Percentiles rank a stretch among this genome's conserved stretches.
Conservation (phyloP, 2,113 vertebrate species). For the Canis aureus region DNA sequence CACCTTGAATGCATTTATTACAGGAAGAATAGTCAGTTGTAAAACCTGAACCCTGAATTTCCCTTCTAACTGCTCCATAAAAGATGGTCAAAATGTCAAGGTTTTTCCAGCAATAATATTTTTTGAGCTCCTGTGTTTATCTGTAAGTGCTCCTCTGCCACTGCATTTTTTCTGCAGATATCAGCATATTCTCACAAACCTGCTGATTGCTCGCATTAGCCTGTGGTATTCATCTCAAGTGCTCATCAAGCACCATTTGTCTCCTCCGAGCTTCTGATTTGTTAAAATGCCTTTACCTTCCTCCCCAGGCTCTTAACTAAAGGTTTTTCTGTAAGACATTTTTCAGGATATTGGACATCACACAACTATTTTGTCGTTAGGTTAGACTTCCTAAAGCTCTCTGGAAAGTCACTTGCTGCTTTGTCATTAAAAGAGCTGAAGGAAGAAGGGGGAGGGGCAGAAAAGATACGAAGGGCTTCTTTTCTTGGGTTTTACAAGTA, state of each 20-base stretch:
- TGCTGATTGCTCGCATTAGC: constrained; percentile 78
- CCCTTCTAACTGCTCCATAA: constrained; percentile 58
- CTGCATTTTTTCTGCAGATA: constrained; percentile 69
- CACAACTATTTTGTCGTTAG: constrained; percentile 8
- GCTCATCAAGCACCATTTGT: constrained; percentile 80
- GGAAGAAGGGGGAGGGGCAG: neutral
- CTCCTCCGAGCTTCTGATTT: constrained; percentile 71
- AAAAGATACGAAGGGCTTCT: constrained; percentile 32
- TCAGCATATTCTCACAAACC: constrained; percentile 73
- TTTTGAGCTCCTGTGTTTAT: constrained; percentile 75
- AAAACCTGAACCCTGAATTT: constrained; percentile 68
- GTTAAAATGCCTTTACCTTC: constrained; percentile 68
- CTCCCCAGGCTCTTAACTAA: constrained; percentile 56
- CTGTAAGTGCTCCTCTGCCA: constrained; percentile 65
- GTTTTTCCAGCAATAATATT: constrained; percentile 78
- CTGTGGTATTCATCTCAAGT: constrained; percentile 61
- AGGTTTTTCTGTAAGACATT: constrained; percentile 70
- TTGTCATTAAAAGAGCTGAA: constrained; percentile 56
- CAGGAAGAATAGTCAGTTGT: constrained; percentile 63
- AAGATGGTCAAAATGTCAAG: constrained; percentile 77
- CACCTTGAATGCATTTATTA: constrained; percentile 53
- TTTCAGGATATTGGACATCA: constrained; percentile 68
- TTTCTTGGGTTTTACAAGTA: constrained; percentile 9
- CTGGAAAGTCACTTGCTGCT: constrained; percentile 41
- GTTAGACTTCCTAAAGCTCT: constrained; percentile 69